Conservation (phyloP, 2,888 invertebrate genomes). For the Cantharis lateralis region DNA sequence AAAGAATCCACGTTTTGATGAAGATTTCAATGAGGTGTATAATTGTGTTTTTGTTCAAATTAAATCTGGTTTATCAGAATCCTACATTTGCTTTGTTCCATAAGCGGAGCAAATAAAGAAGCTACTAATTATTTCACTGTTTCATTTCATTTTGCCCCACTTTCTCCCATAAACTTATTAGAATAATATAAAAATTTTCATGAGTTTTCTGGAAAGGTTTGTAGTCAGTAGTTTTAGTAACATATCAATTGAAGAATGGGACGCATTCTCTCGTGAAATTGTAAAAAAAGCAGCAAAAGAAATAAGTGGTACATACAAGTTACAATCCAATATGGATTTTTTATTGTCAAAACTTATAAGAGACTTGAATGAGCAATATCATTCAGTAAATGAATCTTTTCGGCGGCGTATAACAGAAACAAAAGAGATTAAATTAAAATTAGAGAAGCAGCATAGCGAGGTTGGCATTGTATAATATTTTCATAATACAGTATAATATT, state of each 20-base stretch:
- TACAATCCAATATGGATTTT: constrained; percentile 79
- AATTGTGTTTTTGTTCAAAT: no score
- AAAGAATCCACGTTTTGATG: no score
- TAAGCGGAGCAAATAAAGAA: no score
- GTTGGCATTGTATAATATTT: constrained; percentile 55
- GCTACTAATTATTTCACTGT: no score
- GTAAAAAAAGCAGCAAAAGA: constrained; percentile 74
- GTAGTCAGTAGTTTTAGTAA: constrained; percentile 39
- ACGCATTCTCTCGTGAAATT: constrained; percentile 71
- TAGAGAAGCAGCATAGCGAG: constrained; percentile 84
- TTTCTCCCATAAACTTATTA: no score
- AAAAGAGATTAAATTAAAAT: constrained; percentile 74
- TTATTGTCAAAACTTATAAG: constrained; percentile 80
- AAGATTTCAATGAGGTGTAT: no score
- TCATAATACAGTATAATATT: not conserved
- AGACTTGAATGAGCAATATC: constrained; percentile 77
- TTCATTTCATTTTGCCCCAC: no score
- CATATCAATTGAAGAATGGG: constrained; percentile 74
- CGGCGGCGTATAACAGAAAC: constrained; percentile 76
- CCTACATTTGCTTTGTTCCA: no score
- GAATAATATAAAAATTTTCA: no score
- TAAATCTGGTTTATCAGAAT: no score
- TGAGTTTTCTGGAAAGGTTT: no score
- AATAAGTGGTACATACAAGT: constrained; percentile 72
- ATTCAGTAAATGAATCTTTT: constrained; percentile 78